Percentiles rank a stretch among this genome's conserved stretches.
Conservation (phyloP, 1,140 invertebrate genomes). For the Agrilus planipennis region DNA sequence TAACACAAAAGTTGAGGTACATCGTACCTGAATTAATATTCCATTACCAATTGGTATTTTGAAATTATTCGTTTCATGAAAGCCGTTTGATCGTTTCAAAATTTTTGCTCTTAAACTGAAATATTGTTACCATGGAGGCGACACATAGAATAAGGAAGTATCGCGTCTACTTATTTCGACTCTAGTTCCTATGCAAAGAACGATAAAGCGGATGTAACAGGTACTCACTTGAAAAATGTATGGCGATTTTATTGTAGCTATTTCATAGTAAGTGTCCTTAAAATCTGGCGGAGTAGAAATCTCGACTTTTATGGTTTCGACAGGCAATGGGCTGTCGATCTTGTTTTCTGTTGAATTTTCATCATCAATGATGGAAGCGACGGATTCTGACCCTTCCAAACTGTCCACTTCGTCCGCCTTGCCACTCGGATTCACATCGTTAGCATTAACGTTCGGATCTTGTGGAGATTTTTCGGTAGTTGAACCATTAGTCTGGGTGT, state of each 20-base stretch:
- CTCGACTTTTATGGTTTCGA: constrained; percentile 72
- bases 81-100: no score
- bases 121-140: no score
- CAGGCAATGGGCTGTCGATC: constrained; percentile 45
- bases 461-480: constrained; percentile 29
- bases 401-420: constrained; percentile 48
- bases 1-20: no score
- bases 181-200: background rate
- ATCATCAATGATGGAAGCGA: constrained; percentile 46
- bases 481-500: constrained; percentile 41
- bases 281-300: constrained; percentile 77
- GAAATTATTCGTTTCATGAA: no score
- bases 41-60: no score
- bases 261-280: constrained; percentile 71
- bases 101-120: no score
- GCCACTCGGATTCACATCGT: constrained; percentile 27
- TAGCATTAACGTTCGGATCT: constrained; percentile 21
- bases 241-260: constrained; percentile 79
- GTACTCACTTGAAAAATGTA: constrained; percentile 71
- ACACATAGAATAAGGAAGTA: no score
- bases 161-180: no score
- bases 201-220: background rate
- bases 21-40: no score
- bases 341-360: constrained; percentile 44
- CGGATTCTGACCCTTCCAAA: constrained; percentile 52